Conservation (phyloP, 2,113 vertebrate species). For the Oostethus manadensis region DNA sequence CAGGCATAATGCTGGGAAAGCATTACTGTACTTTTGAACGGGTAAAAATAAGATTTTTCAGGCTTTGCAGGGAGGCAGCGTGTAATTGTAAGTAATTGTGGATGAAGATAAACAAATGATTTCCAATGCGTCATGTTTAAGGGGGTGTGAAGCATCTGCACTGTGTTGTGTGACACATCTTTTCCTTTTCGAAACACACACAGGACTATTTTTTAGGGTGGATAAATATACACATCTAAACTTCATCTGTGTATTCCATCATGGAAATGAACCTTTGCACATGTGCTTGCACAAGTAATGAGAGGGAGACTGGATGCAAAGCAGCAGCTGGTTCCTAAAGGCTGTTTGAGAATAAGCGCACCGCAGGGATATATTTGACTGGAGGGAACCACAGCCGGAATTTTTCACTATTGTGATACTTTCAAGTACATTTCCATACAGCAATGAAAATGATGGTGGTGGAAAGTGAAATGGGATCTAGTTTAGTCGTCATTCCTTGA, state of each 20-base stretch:
- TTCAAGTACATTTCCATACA: conserved; percentile 2
- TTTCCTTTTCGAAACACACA: background rate
- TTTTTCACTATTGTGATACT: background rate
- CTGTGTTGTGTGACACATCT: background rate
- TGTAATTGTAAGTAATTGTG: background rate
- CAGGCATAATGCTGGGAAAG: background rate
- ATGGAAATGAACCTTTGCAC: background rate
- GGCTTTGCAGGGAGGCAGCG: background rate
- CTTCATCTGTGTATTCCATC: conserved; percentile 5
- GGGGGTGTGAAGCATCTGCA: background rate
- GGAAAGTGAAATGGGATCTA: conserved; percentile 4
- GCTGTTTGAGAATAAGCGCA: background rate
- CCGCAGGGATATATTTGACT: background rate
- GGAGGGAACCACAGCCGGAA: background rate
- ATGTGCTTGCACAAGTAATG: background rate
- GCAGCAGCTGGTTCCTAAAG: conserved; percentile 1
- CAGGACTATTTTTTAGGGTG: background rate
- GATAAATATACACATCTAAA: conserved; percentile 1
- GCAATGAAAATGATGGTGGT: background rate
- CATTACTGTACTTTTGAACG: no score
- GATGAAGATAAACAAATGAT: background rate
- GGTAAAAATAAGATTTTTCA: background rate
- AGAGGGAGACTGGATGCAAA: background rate
- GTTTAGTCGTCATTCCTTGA: background rate
- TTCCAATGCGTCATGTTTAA: background rate